phyloP scores from a whole-genome alignment of 1,140 invertebrate species.

The Monochamus saltuarius region DNA sequence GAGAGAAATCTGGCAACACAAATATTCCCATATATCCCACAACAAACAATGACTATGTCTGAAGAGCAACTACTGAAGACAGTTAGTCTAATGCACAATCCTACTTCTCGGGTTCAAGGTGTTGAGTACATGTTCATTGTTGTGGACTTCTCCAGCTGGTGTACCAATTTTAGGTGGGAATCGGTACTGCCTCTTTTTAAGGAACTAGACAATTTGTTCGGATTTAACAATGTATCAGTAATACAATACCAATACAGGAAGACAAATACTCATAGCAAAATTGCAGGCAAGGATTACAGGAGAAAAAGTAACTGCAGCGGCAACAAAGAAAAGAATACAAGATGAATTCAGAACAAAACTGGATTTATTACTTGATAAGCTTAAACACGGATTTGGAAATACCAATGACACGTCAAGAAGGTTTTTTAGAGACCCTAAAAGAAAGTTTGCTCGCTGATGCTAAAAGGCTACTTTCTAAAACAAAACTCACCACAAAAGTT shows the following conservation, averaged over 20 bases:
- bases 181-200: not conserved
- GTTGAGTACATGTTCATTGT: too few relatives aligned
- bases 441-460: constrained; percentile 21
- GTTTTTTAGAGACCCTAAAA: constrained; percentile 11
- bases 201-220: not conserved
- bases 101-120: too few relatives aligned
- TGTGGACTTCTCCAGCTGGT: not conserved
- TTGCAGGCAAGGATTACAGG: too few relatives aligned
- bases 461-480: too few relatives aligned
- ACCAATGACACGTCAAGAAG: constrained; percentile 23
- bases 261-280: too few relatives aligned
- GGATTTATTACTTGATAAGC: too few relatives aligned
- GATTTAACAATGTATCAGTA: not conserved
- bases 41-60: not conserved
- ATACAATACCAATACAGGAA: too few relatives aligned
- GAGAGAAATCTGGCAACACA: not conserved
- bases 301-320: too few relatives aligned
- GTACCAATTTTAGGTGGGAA: not conserved
- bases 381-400: constrained; percentile 17
- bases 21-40: not conserved
- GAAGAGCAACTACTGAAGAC: not conserved
- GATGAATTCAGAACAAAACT: too few relatives aligned
- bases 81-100: not conserved
- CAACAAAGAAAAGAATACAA: too few relatives aligned
- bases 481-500: too few relatives aligned